These are phyloP conservation scores for Oscheius onirici DNA, from an alignment of 2,888 invertebrate genomes.

Conservation along the genomic window DNA sequence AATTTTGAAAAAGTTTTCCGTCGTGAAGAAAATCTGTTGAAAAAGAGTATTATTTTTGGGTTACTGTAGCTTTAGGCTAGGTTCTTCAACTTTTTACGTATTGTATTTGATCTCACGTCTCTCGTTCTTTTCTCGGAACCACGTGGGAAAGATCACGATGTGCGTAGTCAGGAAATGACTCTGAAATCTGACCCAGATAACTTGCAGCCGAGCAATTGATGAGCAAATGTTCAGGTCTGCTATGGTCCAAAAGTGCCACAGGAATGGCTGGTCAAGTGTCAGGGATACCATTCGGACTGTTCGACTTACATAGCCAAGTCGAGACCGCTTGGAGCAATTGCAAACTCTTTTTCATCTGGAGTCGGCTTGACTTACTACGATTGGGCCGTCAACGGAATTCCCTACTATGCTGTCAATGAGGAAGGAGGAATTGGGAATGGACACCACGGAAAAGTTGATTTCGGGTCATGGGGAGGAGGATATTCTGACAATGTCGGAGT, in stretches of 20 bases:
- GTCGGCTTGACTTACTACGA: conserved; percentile 62
- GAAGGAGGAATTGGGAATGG: conserved; percentile 63
- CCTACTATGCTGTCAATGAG: conserved; percentile 63
- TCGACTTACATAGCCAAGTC: conserved; percentile 44
- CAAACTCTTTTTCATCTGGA: conserved; percentile 62
- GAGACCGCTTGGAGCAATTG: conserved; percentile 59
- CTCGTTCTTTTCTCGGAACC: no score
- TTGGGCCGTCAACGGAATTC: conserved; percentile 65
- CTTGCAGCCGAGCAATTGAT: no score
- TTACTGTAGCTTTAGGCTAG: no score
- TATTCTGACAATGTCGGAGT: conserved; percentile 63
- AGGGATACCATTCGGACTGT: conserved; percentile 60
- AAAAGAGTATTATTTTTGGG: no score
- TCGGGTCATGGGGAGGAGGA: conserved; percentile 64
- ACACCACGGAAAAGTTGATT: conserved; percentile 65
- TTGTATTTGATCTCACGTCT: no score
- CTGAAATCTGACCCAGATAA: no score
- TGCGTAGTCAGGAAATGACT: no score
- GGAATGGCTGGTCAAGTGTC: conserved; percentile 57
- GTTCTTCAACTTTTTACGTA: no score
- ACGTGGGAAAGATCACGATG: no score
- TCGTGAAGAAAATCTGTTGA: no score
- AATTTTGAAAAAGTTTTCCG: no score
- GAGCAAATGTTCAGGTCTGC: conserved; percentile 46
- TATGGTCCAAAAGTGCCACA: conserved; percentile 55